phyloP scores from a whole-genome alignment of 2,888 invertebrate genomes.

The Oscheius sp. region DNA sequence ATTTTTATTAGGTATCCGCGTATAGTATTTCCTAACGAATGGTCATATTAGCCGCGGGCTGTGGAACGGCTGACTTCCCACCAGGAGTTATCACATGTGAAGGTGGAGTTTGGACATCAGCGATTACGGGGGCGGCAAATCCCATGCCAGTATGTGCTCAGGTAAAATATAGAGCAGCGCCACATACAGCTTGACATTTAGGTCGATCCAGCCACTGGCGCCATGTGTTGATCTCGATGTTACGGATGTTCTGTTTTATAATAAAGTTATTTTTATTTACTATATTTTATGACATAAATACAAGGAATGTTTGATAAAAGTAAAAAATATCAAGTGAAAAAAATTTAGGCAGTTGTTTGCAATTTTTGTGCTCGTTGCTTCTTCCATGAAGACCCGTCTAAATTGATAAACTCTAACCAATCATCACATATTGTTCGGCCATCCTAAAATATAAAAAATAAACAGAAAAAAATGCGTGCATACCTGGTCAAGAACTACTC shows the following conservation, averaged over 20 bases:
- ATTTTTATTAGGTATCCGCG: too few relatives aligned
- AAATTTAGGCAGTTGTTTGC: neutral
- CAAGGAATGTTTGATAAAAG: constrained; percentile 1
- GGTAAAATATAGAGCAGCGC: too few relatives aligned
- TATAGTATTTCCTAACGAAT: too few relatives aligned
- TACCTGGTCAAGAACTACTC: constrained; percentile 63
- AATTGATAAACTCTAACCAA: constrained; percentile 66
- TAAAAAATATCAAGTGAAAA: neutral
- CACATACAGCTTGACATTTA: neutral
- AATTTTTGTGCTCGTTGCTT: constrained; percentile 34
- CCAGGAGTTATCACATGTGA: neutral
- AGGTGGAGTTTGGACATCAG: neutral
- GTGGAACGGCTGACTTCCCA: neutral
- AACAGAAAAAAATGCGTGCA: neutral
- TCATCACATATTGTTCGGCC: constrained; percentile 67
- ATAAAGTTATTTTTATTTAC: neutral
- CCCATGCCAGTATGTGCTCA: neutral
- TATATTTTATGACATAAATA: neutral
- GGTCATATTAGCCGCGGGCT: neutral
- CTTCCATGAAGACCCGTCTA: constrained; percentile 69
- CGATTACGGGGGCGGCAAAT: neutral
- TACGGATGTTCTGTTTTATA: neutral
- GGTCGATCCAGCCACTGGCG: neutral
- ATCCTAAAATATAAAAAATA: constrained; percentile 39
- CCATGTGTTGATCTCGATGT: constrained; percentile 8